These are phyloP conservation scores for Morinoia aosen DNA, from an alignment of 2,888 invertebrate genomes.

Conservation along the genomic window DNA sequence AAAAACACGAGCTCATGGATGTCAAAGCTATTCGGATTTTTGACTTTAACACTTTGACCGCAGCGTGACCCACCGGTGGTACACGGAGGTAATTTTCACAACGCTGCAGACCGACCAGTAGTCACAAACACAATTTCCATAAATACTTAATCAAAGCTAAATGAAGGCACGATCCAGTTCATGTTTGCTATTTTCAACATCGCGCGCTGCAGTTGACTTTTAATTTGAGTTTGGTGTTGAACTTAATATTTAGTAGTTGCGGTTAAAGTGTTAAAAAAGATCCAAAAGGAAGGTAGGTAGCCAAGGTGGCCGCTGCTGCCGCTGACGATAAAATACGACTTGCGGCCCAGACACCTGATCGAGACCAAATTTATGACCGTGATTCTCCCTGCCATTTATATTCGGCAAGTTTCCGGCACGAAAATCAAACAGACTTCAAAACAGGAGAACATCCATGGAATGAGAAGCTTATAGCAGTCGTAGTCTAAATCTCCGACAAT, in stretches of 20 bases:
- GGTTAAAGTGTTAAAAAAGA: no score
- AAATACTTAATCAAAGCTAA: no score
- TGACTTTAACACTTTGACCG: no score
- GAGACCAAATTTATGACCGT: conserved; percentile 9
- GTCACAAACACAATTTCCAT: no score
- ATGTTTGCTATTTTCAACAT: no score
- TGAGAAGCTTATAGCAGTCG: background rate
- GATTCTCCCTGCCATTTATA: conserved; percentile 25
- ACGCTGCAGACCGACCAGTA: no score
- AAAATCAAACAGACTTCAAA: conserved; percentile 9
- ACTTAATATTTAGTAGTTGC: no score
- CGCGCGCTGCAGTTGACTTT: no score
- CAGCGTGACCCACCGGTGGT: no score
- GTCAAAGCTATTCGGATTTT: background rate
- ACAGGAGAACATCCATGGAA: background rate
- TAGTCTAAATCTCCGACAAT: background rate
- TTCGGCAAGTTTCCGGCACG: background rate
- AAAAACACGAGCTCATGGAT: background rate
- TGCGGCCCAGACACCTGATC: conserved; percentile 46
- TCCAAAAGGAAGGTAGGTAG: background rate
- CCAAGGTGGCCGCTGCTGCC: conserved; percentile 18
- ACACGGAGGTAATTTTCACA: no score
- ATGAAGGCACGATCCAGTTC: no score
- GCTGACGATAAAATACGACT: conserved; percentile 49
- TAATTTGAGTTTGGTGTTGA: no score